Evolutionary conservation across 2,113 vertebrate genomes (phyloP), one percentile per base, ranked within the genome.

Genomic region (Cynocephalus volans): DNA sequence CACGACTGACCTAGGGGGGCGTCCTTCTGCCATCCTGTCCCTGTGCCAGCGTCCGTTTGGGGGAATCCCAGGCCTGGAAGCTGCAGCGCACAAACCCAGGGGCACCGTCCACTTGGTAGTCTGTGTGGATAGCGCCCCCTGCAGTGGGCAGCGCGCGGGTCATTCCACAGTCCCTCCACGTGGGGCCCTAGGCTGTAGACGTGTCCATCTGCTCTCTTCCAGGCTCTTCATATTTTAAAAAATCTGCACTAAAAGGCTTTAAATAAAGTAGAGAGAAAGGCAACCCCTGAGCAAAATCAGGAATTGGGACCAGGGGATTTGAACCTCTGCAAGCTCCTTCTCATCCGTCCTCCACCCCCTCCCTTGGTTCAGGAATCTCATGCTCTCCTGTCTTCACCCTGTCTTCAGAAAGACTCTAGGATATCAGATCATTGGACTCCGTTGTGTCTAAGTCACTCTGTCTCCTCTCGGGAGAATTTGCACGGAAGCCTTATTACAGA

Each of bases 151-250:
- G 8, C 10, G 48, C 3, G 3, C 12, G 50, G 72, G 11, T 45
- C 65, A 10, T 7, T 26, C 21, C 50, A n/a, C 0, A 0, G 15
- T 14, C 31, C 73, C 45, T 6, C 11, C 2, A 0, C 3, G 1
- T 5, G 28, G 33, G 36, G 45, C 5, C n/a, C 54, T 24, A 21
- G 88, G 33, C 77, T 24, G 24, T 10, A 56, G 60, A n/a, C 48
- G 67, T 6, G 33, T 9, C 24, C 33, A 2, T 13, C 50, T 24
- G 23, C 56, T 54, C 36, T 50, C n/a, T 45, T 13, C 6, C 24
- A 3, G 31, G 65, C 17, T 33, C 33, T 19, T 41, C 41, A 41
- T 41, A 41, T 41, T 41, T 67, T 73, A 75, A 67, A 54, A 50
- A 45, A 10, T 58, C 24, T 60, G 54, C 54, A 5, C 48, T 86